Conservation (phyloP, 2,113 vertebrate genomes). For the human region DNA sequence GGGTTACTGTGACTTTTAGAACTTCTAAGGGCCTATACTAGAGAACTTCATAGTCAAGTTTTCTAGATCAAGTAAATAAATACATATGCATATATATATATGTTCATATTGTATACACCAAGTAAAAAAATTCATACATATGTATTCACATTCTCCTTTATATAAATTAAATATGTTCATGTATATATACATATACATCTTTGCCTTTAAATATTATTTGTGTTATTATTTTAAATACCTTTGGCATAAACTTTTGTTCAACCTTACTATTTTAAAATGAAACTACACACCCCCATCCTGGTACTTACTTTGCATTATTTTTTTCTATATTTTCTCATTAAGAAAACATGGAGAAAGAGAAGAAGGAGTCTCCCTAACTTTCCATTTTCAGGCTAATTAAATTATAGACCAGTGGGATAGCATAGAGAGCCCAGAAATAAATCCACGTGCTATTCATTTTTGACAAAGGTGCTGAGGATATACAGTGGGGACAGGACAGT, state of each 20-base stretch:
- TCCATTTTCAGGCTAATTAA: background rate
- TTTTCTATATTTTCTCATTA: background rate
- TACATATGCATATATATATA: background rate
- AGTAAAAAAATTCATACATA: background rate
- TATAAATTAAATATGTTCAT: background rate
- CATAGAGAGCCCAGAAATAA: background rate
- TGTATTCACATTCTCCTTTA: background rate
- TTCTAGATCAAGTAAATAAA: background rate
- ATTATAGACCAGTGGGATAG: background rate
- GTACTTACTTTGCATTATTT: background rate
- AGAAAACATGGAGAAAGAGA: background rate
- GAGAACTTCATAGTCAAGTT: background rate
- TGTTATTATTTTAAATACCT: background rate
- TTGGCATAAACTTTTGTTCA: background rate
- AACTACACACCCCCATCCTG: background rate
- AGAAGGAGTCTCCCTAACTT: background rate
- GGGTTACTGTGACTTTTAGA: background rate
- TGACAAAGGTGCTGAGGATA: background rate
- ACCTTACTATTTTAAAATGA: background rate
- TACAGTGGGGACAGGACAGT: background rate
- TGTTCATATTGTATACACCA: background rate
- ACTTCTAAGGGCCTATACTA: background rate
- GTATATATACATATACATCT: background rate
- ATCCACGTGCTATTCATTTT: background rate
- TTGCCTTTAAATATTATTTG: background rate